Evolutionary conservation across 2,113 vertebrate species (phyloP).

Genomic region (Pachycephala philippinensis): DNA sequence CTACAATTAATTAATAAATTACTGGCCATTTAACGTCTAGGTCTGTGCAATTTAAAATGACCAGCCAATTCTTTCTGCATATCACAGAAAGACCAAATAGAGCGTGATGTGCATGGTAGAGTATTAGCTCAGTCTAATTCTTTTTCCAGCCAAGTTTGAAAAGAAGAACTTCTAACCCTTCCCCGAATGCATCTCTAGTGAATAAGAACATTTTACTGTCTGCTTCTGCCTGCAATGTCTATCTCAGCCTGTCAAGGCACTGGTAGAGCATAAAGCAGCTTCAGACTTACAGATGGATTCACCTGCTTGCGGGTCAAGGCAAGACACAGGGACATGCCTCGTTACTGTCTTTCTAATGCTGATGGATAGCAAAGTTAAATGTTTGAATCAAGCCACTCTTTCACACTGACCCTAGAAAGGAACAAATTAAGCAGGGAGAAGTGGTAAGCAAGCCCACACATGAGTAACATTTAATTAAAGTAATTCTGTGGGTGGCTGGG

Average conservation of each 20-base stretch:
- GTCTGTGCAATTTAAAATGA: neutral
- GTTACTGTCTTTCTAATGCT: neutral
- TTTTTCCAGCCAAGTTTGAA: neutral
- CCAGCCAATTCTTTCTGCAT: neutral
- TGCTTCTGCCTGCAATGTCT: neutral
- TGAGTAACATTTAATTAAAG: conserved; percentile 7
- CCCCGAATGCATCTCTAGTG: neutral
- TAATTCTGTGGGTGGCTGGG: neutral
- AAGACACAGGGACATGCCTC: neutral
- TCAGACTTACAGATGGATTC: neutral
- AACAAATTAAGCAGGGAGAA: neutral
- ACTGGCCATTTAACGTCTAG: neutral
- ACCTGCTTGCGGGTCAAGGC: neutral
- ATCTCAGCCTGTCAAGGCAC: neutral
- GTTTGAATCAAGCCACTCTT: neutral
- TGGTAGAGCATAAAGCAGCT: neutral
- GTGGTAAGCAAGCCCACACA: neutral
- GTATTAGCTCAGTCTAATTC: neutral
- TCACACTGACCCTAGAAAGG: neutral
- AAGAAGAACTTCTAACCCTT: neutral
- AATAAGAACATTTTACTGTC: neutral
- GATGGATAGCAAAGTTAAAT: neutral
- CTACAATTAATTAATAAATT: neutral
- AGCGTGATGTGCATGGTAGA: accelerated
- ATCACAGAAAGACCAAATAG: neutral